These are phyloP conservation scores for Eudyptes chrysolophus DNA, from an alignment of 2,113 vertebrate species.

Conservation along the genomic window DNA sequence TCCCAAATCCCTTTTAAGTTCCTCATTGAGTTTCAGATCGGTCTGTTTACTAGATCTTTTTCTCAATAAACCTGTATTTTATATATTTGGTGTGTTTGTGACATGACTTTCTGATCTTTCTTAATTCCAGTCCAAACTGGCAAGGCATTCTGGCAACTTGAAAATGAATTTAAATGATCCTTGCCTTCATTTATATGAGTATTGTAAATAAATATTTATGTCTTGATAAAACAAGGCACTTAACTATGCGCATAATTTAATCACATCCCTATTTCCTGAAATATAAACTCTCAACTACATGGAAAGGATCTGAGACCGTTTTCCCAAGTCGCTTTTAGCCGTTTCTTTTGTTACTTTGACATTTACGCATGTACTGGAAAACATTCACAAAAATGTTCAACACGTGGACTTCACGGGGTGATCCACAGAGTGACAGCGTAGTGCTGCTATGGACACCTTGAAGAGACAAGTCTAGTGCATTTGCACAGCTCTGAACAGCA, in stretches of 20 bases:
- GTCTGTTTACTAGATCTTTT: conserved; percentile 71
- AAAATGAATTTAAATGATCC: background rate
- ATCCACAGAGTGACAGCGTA: background rate
- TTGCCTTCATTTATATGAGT: background rate
- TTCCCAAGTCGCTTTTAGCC: background rate
- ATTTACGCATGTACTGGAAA: background rate
- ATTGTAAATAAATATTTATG: conserved; percentile 17
- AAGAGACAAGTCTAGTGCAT: background rate
- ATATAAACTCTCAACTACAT: background rate
- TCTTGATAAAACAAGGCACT: background rate
- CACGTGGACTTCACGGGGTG: background rate
- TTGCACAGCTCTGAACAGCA: background rate
- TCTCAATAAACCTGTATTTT: conserved; percentile 57
- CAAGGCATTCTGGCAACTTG: background rate
- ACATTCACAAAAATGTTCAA: background rate
- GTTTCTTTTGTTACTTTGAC: background rate
- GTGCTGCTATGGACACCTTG: background rate
- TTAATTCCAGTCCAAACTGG: background rate
- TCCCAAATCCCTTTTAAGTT: conserved; percentile 72
- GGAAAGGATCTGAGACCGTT: background rate
- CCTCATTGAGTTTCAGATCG: conserved; percentile 60
- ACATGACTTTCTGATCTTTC: background rate
- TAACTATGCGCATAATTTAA: background rate
- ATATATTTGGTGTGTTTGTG: background rate
- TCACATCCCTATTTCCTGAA: background rate